Evolutionary conservation across 2,113 vertebrate species (phyloP).

Genomic region (Laticauda colubrina): DNA sequence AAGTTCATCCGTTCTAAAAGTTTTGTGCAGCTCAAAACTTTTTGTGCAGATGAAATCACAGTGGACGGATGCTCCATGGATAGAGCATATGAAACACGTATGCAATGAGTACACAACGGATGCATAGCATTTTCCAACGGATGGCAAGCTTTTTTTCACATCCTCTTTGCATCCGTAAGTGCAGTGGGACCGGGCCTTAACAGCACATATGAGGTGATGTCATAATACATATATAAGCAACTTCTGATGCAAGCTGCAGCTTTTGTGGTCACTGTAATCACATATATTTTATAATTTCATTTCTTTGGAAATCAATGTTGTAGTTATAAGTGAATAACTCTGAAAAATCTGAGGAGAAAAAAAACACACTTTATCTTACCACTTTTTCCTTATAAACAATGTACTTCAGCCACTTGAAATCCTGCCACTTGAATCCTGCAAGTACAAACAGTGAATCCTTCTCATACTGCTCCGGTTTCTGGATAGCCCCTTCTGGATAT

Average conservation of each 20-base stretch:
- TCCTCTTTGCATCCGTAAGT: too few relatives aligned
- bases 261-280: not conserved
- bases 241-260: not conserved
- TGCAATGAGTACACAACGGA: too few relatives aligned
- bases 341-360: not conserved
- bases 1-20: too few relatives aligned
- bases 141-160: too few relatives aligned
- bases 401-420: conserved; percentile 96
- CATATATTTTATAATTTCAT: not conserved
- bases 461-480: conserved; percentile 89
- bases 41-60: too few relatives aligned
- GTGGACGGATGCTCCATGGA: too few relatives aligned
- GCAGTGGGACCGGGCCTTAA: not conserved
- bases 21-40: too few relatives aligned
- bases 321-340: not conserved
- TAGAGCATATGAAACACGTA: too few relatives aligned
- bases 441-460: conserved; percentile 93
- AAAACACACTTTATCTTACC: conserved; percentile 74
- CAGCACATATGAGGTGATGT: not conserved
- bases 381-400: conserved; percentile 95
- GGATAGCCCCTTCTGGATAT: conserved; percentile 96
- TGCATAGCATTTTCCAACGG: too few relatives aligned
- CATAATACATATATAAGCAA: not conserved
- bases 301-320: not conserved
- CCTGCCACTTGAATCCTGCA: conserved; percentile 93